Percentiles rank a stretch among this genome's conserved stretches.
These are phyloP conservation scores for Eupithecia inturbata DNA, from an alignment of 2,888 invertebrate species.

Conservation along the genomic window DNA sequence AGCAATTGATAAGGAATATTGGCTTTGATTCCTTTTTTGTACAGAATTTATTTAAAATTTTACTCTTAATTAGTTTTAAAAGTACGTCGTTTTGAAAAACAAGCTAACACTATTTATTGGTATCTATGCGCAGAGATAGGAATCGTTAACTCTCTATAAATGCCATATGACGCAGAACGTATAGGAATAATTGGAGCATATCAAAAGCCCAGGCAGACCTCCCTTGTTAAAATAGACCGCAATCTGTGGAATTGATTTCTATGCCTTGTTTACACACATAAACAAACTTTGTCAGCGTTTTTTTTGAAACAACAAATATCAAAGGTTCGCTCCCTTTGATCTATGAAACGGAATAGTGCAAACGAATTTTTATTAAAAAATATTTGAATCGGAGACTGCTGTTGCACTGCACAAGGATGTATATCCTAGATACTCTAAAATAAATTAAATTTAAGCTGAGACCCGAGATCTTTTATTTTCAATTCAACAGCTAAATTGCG, in stretches of 20 bases:
- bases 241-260: constrained; percentile 8
- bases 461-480: not conserved
- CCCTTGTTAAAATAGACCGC: not conserved
- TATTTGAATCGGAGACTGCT: not conserved
- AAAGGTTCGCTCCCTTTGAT: constrained; percentile 40
- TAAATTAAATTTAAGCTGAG: not conserved
- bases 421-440: not conserved
- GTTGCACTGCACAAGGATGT: not conserved
- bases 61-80: not conserved
- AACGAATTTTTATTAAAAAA: constrained; percentile 13
- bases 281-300: constrained; percentile 30
- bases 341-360: constrained; percentile 20
- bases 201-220: not conserved
- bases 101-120: not conserved
- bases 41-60: not conserved
- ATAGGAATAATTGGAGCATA: not conserved
- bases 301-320: constrained; percentile 27
- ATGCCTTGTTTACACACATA: constrained; percentile 9
- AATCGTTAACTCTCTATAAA: not conserved
- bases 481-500: constrained; percentile 21
- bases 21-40: not conserved
- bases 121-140: not conserved
- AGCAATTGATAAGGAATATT: not conserved
- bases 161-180: not conserved
- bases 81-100: not conserved